A percentile compares a stretch with the other conserved stretches of the same genome.
These are phyloP conservation scores for Drosophila santomea DNA, from an alignment of 1,140 invertebrate genomes.

Conservation along the genomic window DNA sequence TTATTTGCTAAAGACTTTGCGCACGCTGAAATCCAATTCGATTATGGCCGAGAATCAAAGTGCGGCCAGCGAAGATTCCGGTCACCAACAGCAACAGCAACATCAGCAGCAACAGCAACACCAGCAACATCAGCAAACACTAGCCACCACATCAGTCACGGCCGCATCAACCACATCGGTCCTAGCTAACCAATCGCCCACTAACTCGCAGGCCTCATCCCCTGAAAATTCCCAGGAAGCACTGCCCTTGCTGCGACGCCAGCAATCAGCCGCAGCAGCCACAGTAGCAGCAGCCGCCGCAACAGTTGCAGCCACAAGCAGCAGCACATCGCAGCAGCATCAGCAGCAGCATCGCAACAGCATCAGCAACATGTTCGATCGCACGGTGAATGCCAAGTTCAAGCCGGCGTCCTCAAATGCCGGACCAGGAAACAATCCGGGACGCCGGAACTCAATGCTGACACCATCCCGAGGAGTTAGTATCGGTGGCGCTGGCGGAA, in stretches of 20 bases:
- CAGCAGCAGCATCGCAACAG: conserved; percentile 39
- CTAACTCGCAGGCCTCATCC: conserved; percentile 75
- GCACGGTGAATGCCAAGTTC: conserved; percentile 69
- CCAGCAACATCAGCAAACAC: conserved; percentile 57
- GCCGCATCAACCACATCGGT: conserved; percentile 48
- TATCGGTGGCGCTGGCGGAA: conserved; percentile 27
- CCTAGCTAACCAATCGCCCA: conserved; percentile 53
- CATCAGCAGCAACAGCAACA: conserved; percentile 70
- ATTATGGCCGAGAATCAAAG: conserved; percentile 85
- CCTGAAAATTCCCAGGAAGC: conserved; percentile 77
- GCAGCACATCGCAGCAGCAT: conserved; percentile 27
- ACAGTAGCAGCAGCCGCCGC: conserved; percentile 21
- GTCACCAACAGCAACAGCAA: conserved; percentile 71
- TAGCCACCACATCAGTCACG: conserved; percentile 54
- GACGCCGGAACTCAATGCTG: conserved; percentile 74
- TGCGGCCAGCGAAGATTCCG: conserved; percentile 83
- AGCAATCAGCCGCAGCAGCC: conserved; percentile 31
- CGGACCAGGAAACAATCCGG: conserved; percentile 34
- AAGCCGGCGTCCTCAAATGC: conserved; percentile 55
- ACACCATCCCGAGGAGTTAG: conserved; percentile 45
- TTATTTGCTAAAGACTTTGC: conserved; percentile 84
- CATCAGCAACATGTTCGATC: conserved; percentile 74
- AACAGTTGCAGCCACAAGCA: conserved; percentile 37
- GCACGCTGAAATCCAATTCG: conserved; percentile 82
- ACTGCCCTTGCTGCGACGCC: conserved; percentile 38